Evolutionary conservation across 2,888 invertebrate species (phyloP), one percentile per base, ranked within the genome.

Genomic region (Lycophotia porphyrea): DNA sequence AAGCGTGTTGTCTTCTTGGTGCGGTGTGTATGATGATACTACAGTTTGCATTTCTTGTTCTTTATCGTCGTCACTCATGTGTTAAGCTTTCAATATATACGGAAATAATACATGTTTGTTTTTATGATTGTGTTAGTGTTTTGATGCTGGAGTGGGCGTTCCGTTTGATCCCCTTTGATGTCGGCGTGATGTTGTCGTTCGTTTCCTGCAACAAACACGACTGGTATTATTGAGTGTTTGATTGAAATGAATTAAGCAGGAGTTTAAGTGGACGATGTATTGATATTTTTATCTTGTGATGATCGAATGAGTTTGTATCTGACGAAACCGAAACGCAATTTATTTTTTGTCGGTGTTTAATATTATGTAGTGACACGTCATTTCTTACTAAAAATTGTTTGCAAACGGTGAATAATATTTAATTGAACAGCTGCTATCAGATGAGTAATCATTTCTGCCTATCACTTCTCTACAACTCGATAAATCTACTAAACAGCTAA

Each of bases 71-170:
- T 92, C 91, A 93, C 90, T 95, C 95, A 95, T 95, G 94, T 94
- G 95, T 94, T 84, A 85, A 78, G 72, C 81, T 85, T 92, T 91
- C 90, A 90, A 90, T 88, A 91, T 90, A 90, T 92, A 89, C 93
- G 93, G 81, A 84, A 94, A 93, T 93, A 94, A 85, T 81, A 92
- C 95, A 95, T 96, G 94, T 95, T 96, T 95, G 94, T 94, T 95
- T 95, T 95, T 95, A 95, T 95, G 94, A 94, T 95, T 94, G 93
- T 92, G 94, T 94, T 93, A 93, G 91, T 88, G 90, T 93, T 93
- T 93, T 93, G 94, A 94, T 91, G 92, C 88, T 88, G 87, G 91
- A 82, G 88, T 82, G 82, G 88, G 86, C 68, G 88, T 81, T 81
- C 81, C 91, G 91, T 94, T 93, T 94, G 94, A 94, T 93, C 88